These are phyloP conservation scores for Fabriciana adippe DNA, from an alignment of 2,888 invertebrate species.

Conservation along the genomic window DNA sequence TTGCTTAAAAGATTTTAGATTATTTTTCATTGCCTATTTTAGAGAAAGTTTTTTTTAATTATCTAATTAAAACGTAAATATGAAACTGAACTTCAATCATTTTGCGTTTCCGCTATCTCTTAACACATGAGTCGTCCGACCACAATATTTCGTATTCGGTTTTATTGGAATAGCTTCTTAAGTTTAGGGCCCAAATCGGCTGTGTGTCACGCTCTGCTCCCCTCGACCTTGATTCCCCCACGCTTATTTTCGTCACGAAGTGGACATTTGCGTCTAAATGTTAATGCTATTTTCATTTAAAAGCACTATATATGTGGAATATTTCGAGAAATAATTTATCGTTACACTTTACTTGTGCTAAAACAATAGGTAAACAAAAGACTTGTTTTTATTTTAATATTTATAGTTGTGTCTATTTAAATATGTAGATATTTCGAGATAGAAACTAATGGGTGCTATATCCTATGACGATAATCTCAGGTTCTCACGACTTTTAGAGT, in stretches of 20 bases:
- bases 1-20: too few species aligned
- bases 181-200: constrained; percentile 50
- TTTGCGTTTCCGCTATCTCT: neutral
- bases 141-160: constrained; percentile 41
- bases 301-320: neutral
- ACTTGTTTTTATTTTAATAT: too few species aligned
- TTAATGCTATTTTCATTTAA: constrained; percentile 16
- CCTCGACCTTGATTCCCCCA: constrained; percentile 41
- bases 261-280: constrained; percentile 37
- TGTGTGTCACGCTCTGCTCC: constrained; percentile 35
- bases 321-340: too few species aligned
- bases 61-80: neutral
- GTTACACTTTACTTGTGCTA: too few species aligned
- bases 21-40: neutral
- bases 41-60: neutral
- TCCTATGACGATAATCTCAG: constrained; percentile 1
- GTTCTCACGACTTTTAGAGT: constrained; percentile 8
- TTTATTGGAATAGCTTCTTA: constrained; percentile 53
- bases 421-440: neutral
- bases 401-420: neutral
- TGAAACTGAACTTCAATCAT: too few species aligned
- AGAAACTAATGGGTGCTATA: constrained; percentile 7
- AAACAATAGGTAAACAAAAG: too few species aligned
- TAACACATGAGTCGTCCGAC: constrained; percentile 40
- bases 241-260: constrained; percentile 52